These are phyloP conservation scores for Danionella cerebrum DNA, from an alignment of 2,113 vertebrate species.

Conservation along the genomic window DNA sequence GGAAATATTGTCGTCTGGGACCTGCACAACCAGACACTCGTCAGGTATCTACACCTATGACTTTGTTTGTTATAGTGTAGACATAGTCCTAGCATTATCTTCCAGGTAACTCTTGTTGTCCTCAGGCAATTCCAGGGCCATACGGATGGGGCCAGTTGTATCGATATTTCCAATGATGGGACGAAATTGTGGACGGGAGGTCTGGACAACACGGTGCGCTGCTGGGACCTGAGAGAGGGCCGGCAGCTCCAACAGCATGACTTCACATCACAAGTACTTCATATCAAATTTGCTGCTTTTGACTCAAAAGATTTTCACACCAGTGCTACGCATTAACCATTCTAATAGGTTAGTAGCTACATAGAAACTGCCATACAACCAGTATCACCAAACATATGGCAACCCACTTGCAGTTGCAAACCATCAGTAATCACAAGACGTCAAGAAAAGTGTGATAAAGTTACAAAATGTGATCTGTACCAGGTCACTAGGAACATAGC, in stretches of 20 bases:
- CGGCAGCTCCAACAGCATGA: slow-evolving; percentile 97
- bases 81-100: no score
- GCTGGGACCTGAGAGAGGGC: slow-evolving; percentile 96
- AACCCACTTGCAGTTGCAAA: no score
- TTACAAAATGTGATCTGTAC: no score
- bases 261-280: slow-evolving; percentile 90
- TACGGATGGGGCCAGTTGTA: slow-evolving; percentile 98
- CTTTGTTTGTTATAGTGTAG: no score
- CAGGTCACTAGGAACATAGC: not conserved
- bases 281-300: no score
- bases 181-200: slow-evolving; percentile 98
- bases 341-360: no score
- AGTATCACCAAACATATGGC: no score
- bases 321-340: no score
- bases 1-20: slow-evolving; percentile 99
- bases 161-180: slow-evolving; percentile 98
- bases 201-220: slow-evolving; percentile 96
- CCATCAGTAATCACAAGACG: no score
- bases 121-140: slow-evolving; percentile 97
- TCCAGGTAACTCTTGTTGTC: no score
- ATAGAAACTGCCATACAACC: not conserved
- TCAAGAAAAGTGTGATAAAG: no score
- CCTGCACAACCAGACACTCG: slow-evolving; percentile 95
- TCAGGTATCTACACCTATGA: slow-evolving; percentile 71
- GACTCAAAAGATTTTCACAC: no score